Conservation (phyloP, 2,797 vertebrate species). For the Tamandua tetradactyla region DNA sequence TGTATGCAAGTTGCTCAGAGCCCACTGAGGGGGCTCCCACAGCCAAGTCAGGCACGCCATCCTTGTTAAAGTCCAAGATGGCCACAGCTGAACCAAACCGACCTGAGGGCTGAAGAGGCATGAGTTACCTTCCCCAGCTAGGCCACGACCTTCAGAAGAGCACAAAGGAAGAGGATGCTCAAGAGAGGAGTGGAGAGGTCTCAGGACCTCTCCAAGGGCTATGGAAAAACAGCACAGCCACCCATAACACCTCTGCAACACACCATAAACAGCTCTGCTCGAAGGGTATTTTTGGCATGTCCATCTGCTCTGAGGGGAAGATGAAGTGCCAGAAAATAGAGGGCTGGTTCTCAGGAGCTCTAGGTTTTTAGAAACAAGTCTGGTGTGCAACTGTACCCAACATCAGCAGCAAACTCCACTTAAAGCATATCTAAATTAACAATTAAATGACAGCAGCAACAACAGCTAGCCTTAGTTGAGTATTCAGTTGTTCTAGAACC, state of each 20-base stretch:
- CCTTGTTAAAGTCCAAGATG: conserved; percentile 86
- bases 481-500: background rate
- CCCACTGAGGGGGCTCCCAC: conserved; percentile 87
- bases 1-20: conserved; percentile 84
- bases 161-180: background rate
- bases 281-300: background rate
- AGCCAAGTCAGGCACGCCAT: conserved; percentile 84
- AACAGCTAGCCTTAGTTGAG: accelerated
- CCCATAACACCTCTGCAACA: accelerated
- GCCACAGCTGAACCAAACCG: conserved; percentile 87
- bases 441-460: background rate
- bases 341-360: background rate
- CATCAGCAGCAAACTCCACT: background rate
- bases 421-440: background rate
- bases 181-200: background rate
- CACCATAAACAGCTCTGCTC: background rate
- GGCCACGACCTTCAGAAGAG: background rate
- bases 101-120: conserved; percentile 83
- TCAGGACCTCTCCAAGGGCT: accelerated
- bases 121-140: background rate
- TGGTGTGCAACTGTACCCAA: background rate
- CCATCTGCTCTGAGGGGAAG: background rate
- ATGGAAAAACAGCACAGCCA: background rate
- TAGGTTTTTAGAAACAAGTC: background rate
- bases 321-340: background rate